These are phyloP conservation scores for Oligia fasciuncula DNA, from an alignment of 2,888 invertebrate species.

Conservation along the genomic window DNA sequence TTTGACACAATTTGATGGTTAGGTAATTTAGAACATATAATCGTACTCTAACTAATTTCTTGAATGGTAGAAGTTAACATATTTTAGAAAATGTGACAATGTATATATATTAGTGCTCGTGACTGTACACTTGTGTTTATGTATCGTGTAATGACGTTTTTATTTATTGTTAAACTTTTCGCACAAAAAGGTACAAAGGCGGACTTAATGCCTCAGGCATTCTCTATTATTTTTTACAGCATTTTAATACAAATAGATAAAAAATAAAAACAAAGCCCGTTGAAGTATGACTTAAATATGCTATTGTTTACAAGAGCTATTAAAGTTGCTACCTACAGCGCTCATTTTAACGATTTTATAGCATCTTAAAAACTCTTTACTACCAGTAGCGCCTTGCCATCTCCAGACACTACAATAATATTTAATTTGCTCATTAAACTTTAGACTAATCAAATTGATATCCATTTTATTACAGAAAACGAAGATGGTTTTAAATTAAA, in stretches of 20 bases:
- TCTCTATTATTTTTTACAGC: too few species aligned
- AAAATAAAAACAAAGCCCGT: conserved; percentile 1
- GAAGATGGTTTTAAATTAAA: conserved; percentile 22
- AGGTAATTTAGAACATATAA: too few species aligned
- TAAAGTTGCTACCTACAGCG: conserved; percentile 23
- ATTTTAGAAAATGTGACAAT: too few species aligned
- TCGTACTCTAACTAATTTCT: too few species aligned
- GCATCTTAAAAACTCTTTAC: conserved; percentile 57
- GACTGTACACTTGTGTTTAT: too few species aligned
- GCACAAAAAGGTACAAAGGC: too few species aligned
- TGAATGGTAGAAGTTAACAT: too few species aligned
- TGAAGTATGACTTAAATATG: conserved; percentile 23
- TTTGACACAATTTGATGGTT: too few species aligned
- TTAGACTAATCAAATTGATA: conserved; percentile 38
- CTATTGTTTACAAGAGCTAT: conserved; percentile 50
- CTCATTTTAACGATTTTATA: conserved; percentile 46
- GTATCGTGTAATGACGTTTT: too few species aligned
- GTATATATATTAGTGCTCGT: too few species aligned
- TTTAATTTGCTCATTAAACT: conserved; percentile 49
- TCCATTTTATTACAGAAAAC: conserved; percentile 42
- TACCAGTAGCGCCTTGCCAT: conserved; percentile 51
- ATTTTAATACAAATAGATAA: background rate
- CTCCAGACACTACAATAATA: conserved; percentile 33
- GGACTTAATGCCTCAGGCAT: too few species aligned
- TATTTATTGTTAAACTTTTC: too few species aligned